Conservation (phyloP, 1,140 invertebrate species). For the Atta colombica region DNA sequence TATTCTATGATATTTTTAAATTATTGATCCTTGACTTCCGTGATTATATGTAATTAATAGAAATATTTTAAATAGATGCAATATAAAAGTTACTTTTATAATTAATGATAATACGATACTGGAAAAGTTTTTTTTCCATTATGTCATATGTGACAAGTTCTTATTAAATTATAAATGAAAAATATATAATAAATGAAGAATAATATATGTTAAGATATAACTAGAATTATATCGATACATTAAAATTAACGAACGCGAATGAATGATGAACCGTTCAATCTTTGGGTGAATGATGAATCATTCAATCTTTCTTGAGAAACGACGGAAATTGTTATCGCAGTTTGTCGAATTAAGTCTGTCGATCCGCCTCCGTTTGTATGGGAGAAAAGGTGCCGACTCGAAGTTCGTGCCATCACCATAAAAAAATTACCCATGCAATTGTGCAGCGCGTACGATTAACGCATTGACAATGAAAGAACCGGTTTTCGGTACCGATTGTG, state of each 20-base stretch:
- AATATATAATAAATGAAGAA: not conserved
- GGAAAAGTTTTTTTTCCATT: not conserved
- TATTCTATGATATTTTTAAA: not conserved
- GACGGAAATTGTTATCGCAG: not conserved
- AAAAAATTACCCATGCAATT: constrained; percentile 30
- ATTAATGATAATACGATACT: not conserved
- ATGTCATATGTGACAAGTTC: not conserved
- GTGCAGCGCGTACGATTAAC: constrained; percentile 16
- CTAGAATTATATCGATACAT: not conserved
- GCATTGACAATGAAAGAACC: constrained; percentile 36
- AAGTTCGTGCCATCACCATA: constrained; percentile 6
- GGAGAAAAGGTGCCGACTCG: not conserved
- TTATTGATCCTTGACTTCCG: not conserved
- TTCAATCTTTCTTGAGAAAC: not conserved
- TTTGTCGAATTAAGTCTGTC: constrained; percentile 1
- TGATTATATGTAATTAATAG: not conserved
- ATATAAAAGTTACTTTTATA: not conserved
- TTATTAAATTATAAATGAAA: not conserved
- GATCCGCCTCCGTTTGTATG: not conserved
- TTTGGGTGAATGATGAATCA: no score
- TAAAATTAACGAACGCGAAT: not conserved
- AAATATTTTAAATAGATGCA: not conserved
- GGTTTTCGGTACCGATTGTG: constrained; percentile 50
- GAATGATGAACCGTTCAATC: not conserved
- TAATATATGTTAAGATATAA: no score